Percentiles rank a stretch among this genome's conserved stretches.
phyloP scores from a whole-genome alignment of 2,888 invertebrate genomes.

The Molorchus minor region DNA sequence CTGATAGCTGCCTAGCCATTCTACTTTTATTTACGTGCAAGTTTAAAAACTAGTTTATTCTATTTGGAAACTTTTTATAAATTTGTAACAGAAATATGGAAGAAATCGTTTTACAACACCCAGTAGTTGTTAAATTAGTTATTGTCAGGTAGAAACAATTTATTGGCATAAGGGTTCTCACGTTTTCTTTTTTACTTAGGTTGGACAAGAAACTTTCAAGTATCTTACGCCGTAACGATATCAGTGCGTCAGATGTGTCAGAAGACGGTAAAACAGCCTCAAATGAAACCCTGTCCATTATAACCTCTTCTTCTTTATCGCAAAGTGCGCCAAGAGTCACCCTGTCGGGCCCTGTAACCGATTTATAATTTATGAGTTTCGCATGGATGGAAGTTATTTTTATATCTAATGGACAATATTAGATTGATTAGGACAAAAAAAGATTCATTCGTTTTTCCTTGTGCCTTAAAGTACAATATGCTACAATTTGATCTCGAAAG shows the following conservation, averaged over 20 bases:
- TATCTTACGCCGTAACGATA: conserved; percentile 58
- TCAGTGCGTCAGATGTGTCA: conserved; percentile 52
- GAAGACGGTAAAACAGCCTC: conserved; percentile 57
- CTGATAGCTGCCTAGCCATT: too few species aligned
- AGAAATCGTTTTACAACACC: too few species aligned
- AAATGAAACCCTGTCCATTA: conserved; percentile 51
- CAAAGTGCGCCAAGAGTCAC: conserved; percentile 58
- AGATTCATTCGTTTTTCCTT: not conserved
- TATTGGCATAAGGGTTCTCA: too few species aligned
- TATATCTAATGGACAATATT: conserved; percentile 4
- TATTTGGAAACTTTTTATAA: too few species aligned
- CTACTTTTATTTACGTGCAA: too few species aligned
- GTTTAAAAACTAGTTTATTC: too few species aligned
- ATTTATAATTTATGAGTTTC: conserved; percentile 51
- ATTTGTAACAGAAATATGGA: too few species aligned
- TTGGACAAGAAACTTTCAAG: conserved; percentile 69
- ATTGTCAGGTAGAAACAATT: too few species aligned
- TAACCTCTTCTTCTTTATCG: conserved; percentile 48
- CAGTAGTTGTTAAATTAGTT: too few species aligned
- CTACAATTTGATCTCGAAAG: not conserved
- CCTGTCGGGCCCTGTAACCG: conserved; percentile 71
- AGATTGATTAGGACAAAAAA: not conserved
- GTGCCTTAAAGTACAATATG: conserved; percentile 14
- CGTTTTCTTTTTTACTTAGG: conserved; percentile 58
- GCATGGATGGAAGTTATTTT: conserved; percentile 11